A percentile compares a stretch with the other conserved stretches of the same genome.
Evolutionary conservation across 1,140 invertebrate genomes (phyloP).

Genomic region (Rhopalosiphum padi): DNA sequence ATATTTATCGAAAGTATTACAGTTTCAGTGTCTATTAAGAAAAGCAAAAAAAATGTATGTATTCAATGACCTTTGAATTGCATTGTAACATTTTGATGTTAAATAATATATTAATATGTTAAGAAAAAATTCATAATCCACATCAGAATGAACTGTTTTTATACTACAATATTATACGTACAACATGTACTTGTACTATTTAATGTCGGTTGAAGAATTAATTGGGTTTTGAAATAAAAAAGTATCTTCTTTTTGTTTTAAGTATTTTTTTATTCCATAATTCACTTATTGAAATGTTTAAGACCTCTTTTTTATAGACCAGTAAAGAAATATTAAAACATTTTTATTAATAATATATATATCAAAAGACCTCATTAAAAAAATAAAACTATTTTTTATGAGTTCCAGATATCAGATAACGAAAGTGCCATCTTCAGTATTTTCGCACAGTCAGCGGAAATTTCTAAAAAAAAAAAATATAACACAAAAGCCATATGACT

Average conservation of each 20-base stretch:
- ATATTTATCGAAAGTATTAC: not conserved
- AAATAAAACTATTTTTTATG: not conserved
- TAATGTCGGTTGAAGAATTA: not conserved
- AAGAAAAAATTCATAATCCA: not conserved
- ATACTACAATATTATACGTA: not conserved
- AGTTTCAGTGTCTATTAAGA: not conserved
- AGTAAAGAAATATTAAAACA: not conserved
- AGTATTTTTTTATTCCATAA: not conserved
- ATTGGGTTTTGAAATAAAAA: not conserved
- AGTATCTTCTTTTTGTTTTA: not conserved
- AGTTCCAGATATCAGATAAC: not conserved
- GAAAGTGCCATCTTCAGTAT: slow-evolving; percentile 21
- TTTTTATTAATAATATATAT: not conserved
- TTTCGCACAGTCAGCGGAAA: not conserved
- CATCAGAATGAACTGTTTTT: not conserved
- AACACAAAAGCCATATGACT: not conserved
- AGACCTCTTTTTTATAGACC: not conserved
- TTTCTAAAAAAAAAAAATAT: not conserved
- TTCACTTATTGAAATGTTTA: not conserved
- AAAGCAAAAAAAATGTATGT: not conserved
- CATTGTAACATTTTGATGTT: not conserved
- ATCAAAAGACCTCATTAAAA: not conserved
- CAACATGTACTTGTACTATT: not conserved
- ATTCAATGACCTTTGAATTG: not conserved
- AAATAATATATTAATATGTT: not conserved